Evolutionary conservation across 2,888 invertebrate species (phyloP).

Genomic region (Melolontha melolontha): DNA sequence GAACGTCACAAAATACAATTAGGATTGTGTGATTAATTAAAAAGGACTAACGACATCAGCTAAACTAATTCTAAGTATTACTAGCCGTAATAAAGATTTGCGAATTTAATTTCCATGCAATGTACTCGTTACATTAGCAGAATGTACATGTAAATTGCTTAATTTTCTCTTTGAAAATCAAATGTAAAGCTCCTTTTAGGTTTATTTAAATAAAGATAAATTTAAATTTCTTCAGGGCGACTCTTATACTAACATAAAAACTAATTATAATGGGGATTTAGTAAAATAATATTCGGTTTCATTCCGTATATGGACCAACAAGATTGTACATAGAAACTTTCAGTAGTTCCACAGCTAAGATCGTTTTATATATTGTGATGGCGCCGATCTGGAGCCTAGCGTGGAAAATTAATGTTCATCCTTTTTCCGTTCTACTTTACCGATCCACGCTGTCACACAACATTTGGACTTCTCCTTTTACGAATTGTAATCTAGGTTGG

Average conservation of each 20-base stretch:
- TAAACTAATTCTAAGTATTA: too few species aligned
- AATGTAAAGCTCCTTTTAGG: too few species aligned
- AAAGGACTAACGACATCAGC: too few species aligned
- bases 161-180: too few species aligned
- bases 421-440: slow-evolving; percentile 15
- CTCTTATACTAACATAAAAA: background rate
- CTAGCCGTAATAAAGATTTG: too few species aligned
- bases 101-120: too few species aligned
- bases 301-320: background rate
- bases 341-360: slow-evolving; percentile 8
- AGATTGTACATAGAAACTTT: slow-evolving; percentile 8
- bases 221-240: too few species aligned
- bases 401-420: slow-evolving; percentile 28
- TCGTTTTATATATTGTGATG: slow-evolving; percentile 21
- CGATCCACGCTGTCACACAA: slow-evolving; percentile 3
- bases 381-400: slow-evolving; percentile 25
- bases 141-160: too few species aligned
- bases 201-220: too few species aligned
- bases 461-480: background rate
- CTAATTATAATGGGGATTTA: slow-evolving; percentile 2
- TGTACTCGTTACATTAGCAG: too few species aligned
- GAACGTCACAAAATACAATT: too few species aligned
- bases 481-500: slow-evolving; percentile 18
- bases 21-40: too few species aligned
- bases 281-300: background rate